Percentiles rank a stretch among this genome's conserved stretches.
Evolutionary conservation across 1,140 invertebrate species (phyloP).

Genomic region (Pseudomyrmex dendroicus): DNA sequence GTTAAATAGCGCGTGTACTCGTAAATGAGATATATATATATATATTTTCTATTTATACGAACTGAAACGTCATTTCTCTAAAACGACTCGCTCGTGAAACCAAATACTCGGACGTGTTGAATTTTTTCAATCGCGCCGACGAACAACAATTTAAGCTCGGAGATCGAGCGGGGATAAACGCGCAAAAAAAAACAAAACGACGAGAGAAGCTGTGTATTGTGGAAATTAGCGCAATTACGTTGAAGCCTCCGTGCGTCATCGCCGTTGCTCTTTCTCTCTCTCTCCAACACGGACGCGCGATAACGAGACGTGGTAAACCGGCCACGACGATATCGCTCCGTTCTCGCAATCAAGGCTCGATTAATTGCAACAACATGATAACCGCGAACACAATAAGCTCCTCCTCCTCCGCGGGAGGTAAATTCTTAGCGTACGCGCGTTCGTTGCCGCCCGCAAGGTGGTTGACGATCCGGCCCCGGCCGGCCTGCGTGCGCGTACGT

Average conservation of each 20-base stretch:
- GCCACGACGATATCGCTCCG: slow-evolving; percentile 66
- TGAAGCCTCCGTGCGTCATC: background rate
- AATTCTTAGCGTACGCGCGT: slow-evolving; percentile 15
- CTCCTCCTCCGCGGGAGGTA: slow-evolving; percentile 46
- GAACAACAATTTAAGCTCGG: slow-evolving; percentile 1
- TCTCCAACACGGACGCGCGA: slow-evolving; percentile 10
- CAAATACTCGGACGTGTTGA: background rate
- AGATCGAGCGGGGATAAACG: background rate
- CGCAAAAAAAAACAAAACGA: slow-evolving; percentile 6
- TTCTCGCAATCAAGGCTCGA: slow-evolving; percentile 69
- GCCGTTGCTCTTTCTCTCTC: slow-evolving; percentile 43
- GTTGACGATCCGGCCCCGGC: slow-evolving; percentile 22
- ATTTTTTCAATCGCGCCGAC: slow-evolving; percentile 18
- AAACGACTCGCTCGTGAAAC: too few relatives aligned
- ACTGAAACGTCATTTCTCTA: too few relatives aligned
- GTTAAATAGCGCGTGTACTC: too few relatives aligned
- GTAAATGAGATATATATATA: too few relatives aligned
- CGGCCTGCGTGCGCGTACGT: slow-evolving; percentile 3
- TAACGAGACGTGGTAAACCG: slow-evolving; percentile 34
- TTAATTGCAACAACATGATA: slow-evolving; percentile 73
- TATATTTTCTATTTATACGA: too few relatives aligned
- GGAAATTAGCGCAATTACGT: slow-evolving; percentile 42
- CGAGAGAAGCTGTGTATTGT: background rate
- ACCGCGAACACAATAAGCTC: slow-evolving; percentile 65
- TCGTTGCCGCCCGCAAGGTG: slow-evolving; percentile 10